These are phyloP conservation scores for Rhingia campestris DNA, from an alignment of 2,888 invertebrate genomes.

Conservation along the genomic window DNA sequence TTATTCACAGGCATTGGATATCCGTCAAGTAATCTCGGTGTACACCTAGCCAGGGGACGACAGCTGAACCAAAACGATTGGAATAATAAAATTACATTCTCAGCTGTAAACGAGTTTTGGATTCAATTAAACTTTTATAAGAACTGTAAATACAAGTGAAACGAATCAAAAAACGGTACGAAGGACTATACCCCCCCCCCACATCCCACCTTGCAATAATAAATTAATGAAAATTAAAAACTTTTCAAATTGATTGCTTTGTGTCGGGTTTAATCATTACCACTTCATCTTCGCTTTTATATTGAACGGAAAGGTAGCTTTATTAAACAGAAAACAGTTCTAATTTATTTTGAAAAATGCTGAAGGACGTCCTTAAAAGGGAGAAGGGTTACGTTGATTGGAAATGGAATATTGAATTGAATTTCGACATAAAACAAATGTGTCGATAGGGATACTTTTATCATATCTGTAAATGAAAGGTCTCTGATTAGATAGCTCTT, in stretches of 20 bases:
- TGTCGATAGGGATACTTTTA: too few relatives aligned
- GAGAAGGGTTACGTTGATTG: too few relatives aligned
- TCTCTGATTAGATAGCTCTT: too few relatives aligned
- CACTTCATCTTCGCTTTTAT: not conserved
- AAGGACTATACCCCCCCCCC: too few relatives aligned
- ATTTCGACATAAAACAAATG: too few relatives aligned
- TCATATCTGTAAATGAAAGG: too few relatives aligned
- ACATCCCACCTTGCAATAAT: not conserved
- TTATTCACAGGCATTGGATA: constrained; percentile 33
- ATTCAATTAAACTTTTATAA: constrained; percentile 51
- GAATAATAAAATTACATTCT: constrained; percentile 37
- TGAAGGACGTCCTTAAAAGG: too few relatives aligned
- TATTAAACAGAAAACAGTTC: too few relatives aligned
- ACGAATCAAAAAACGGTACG: not conserved
- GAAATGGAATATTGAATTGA: too few relatives aligned
- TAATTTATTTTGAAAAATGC: too few relatives aligned
- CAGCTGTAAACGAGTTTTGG: constrained; percentile 18
- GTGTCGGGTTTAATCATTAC: not conserved
- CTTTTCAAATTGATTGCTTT: constrained; percentile 6
- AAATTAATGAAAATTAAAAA: not conserved
- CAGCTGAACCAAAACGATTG: constrained; percentile 7
- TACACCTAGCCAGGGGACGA: not conserved
- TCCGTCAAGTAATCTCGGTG: constrained; percentile 2
- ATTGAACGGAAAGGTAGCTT: not conserved
- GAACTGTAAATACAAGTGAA: constrained; percentile 27